Evolutionary conservation across 1,140 invertebrate species (phyloP), one percentile per base, ranked within the genome.

Genomic region (Trichogramma pretiosum): DNA sequence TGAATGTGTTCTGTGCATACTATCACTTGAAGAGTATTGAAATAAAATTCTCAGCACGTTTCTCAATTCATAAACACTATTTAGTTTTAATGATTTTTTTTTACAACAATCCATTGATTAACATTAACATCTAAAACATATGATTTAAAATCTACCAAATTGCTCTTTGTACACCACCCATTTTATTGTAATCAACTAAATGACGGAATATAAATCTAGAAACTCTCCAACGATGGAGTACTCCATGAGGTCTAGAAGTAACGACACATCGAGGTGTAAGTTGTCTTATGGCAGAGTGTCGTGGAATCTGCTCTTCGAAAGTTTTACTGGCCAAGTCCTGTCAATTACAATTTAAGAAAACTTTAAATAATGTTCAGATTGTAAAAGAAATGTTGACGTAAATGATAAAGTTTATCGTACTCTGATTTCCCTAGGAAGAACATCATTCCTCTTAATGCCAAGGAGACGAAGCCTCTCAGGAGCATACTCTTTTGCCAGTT

Each of bases 171-270:
- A 93, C 78, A 33, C 91, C 91, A 34, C 84, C 77, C 13, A 96
- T 61, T 72, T 87, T 84, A 71, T 94, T 95, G 66, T 95, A 87
- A 74, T 97, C 93, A 2, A 85, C 87, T 41, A 93, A 68, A 62
- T 89, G 75, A 52, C 92, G 78, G 73, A 86, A 97, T 19, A 91
- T 77, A 56, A 94, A 89, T 62, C 93, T 76, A 62, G 90, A 93
- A 28, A 95, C 58, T 56, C 89, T 77, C 81, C 85, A 95, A 50
- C 80, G 77, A 14, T 68, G 55, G 0, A 92, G 77, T 50, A 79
- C 76, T 52, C 89, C 89, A 54, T 85, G 66, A 1, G 82, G 77
- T 58, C 89, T 77, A 33, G 79, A 85, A 39, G 92, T 93, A 21
- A 96, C 57, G 18, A 82, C 80, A 70, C 91, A 94, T 57, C 92